phyloP scores from a whole-genome alignment of 2,797 vertebrate species.

The Acrossocheilus fasciatus region DNA sequence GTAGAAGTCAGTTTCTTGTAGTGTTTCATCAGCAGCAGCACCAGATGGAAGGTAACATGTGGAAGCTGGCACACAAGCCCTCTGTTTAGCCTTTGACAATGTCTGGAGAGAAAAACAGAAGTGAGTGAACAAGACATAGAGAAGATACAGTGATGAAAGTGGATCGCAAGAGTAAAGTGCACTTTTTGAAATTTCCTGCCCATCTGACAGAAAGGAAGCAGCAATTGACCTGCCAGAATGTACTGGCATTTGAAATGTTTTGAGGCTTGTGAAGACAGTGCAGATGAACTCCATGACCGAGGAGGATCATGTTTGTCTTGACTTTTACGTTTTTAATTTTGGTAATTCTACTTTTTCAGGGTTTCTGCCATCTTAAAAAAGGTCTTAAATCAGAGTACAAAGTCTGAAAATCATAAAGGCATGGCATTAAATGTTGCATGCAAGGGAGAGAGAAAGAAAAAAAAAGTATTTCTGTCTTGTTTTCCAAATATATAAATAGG shows the following conservation, averaged over 20 bases:
- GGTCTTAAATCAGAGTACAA: not conserved
- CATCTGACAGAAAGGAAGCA: conserved; percentile 11
- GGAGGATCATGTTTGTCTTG: not conserved
- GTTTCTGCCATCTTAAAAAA: not conserved
- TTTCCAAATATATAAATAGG: no score
- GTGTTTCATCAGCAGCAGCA: conserved; percentile 9
- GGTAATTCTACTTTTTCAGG: not conserved
- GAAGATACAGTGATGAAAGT: conserved; percentile 14
- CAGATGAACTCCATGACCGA: not conserved
- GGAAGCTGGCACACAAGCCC: not conserved
- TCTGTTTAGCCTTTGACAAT: conserved; percentile 9
- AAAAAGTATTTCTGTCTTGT: not conserved
- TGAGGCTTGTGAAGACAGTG: not conserved
- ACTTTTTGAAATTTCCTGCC: not conserved
- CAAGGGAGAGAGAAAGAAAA: not conserved
- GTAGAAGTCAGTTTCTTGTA: not conserved
- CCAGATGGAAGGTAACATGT: conserved; percentile 5
- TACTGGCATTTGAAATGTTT: conserved; percentile 3
- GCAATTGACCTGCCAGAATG: conserved; percentile 18
- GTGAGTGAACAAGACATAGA: not conserved
- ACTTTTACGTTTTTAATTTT: not conserved
- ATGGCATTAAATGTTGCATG: not conserved
- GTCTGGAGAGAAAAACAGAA: conserved; percentile 3
- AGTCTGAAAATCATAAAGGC: not conserved
- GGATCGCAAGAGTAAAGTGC: not conserved